Base-by-base conservation (phyloP, 2,888 invertebrate species). In the Odiellus spinosus region DNA sequence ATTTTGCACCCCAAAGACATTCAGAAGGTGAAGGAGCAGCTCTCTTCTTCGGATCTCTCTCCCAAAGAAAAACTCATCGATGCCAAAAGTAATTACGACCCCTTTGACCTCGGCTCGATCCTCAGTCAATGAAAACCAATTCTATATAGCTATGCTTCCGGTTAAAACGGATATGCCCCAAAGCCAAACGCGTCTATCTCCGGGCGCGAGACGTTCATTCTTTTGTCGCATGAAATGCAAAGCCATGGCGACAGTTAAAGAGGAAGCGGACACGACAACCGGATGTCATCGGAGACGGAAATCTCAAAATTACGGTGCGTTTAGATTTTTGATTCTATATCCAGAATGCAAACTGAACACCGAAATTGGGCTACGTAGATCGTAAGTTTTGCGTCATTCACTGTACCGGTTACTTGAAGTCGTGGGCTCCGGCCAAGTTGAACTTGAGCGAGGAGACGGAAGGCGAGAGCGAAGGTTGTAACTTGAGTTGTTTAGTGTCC, bases 1-100 rank as follows among this genome's bases (percentile, higher is more conserved):
- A 84, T 90, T 54, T 69, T 93, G 40, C 91, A 93, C 65, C 90
- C 90, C 0, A 87, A 88, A 65, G 93, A 93, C 67, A 83, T 93
- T 34, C 81, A 80, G 48, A 91, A 90, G 67, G 87, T 91, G 4
- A 93, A 93, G 64, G 91, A 91, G 62, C 91, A 93, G 66, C 72
- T 93, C 4, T 85, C 87, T 0, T 83, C 88, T 0, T 81, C 86
- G 0, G 88, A 91, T 67, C 74, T 86, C 54, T 81, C 80, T 57
- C 87, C 88, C 0, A 71, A 88, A 36, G 88, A 90, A 67, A 72
- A 86, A 56, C 73, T 90, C 53, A 87, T 90, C 58, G 90, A 91
- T 68, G 85, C 86, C 44, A 88, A 87, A 73, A 88, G 87, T 88
- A 67, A 75, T 71, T 47, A 19, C 18, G n/a, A 18, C 18, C 10